Conservation (phyloP, 2,113 vertebrate species). For the Psittacula cyanocephala region DNA sequence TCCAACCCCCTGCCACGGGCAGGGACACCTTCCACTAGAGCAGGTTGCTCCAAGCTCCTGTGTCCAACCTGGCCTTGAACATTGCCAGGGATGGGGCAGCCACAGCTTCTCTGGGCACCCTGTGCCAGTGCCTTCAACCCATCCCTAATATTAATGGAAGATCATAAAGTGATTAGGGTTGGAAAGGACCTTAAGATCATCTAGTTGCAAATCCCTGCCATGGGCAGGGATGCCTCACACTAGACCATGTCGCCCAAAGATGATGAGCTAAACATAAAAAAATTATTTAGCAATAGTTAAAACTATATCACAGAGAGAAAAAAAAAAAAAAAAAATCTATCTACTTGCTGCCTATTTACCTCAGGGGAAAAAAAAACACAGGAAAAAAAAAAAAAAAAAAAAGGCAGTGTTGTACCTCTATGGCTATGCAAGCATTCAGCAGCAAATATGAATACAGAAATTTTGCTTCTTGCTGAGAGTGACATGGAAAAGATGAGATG, state of each 20-base stretch:
- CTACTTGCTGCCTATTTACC: background rate
- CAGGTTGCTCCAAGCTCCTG: background rate
- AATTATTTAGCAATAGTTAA: background rate
- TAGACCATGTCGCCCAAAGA: background rate
- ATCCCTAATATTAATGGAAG: background rate
- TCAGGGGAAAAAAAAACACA: accelerated
- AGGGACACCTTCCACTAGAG: background rate
- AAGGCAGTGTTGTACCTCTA: background rate
- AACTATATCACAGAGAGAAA: background rate
- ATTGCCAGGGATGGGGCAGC: background rate
- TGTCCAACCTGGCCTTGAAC: background rate
- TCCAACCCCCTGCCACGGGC: background rate
- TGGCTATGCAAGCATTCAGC: background rate
- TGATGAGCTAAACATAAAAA: background rate
- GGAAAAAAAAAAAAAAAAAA: background rate
- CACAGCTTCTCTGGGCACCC: background rate
- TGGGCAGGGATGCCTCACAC: background rate
- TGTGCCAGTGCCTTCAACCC: too few relatives aligned
- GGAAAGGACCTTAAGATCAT: background rate
- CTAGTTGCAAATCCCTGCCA: background rate
- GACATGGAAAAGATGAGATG: background rate
- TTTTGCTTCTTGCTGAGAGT: background rate
- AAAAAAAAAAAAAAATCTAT: too few relatives aligned
- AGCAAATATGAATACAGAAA: background rate
- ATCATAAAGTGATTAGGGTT: background rate